A percentile compares a stretch with the other conserved stretches of the same genome.
Evolutionary conservation across 2,888 invertebrate species (phyloP).

Genomic region (Agrilus mali): DNA sequence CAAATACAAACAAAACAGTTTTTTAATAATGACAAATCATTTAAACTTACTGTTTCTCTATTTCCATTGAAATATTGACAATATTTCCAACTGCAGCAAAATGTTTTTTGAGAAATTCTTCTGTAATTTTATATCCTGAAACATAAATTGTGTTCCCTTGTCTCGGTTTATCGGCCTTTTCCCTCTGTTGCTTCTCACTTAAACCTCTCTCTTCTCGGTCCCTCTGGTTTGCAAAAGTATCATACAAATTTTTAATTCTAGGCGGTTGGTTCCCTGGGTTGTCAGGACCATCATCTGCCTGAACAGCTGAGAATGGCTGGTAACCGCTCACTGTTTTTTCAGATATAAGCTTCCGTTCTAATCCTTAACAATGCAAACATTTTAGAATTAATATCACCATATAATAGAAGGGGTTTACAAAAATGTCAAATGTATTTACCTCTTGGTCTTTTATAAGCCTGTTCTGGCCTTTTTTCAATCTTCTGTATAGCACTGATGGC

Average conservation of each 20-base stretch:
- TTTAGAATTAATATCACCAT: neutral
- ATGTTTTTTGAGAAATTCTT: constrained; percentile 64
- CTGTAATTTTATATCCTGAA: constrained; percentile 64
- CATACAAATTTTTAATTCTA: constrained; percentile 58
- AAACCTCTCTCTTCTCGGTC: constrained; percentile 49
- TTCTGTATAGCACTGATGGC: constrained; percentile 79
- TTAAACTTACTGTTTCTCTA: constrained; percentile 57
- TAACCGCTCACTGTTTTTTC: constrained; percentile 73
- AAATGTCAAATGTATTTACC: constrained; percentile 24
- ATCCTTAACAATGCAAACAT: constrained; percentile 28
- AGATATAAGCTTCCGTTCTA: constrained; percentile 65
- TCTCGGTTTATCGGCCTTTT: constrained; percentile 50
- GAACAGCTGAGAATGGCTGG: constrained; percentile 82
- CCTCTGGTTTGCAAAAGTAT: constrained; percentile 58
- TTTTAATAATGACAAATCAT: constrained; percentile 2
- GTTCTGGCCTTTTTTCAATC: constrained; percentile 75
- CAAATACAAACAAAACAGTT: neutral
- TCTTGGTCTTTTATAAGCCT: constrained; percentile 80
- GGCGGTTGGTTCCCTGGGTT: constrained; percentile 53
- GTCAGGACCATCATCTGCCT: constrained; percentile 55
- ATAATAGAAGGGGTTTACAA: neutral
- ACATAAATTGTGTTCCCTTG: constrained; percentile 76
- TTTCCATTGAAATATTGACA: constrained; percentile 72
- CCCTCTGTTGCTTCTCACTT: constrained; percentile 37
- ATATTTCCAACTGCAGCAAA: constrained; percentile 64